Evolutionary conservation across 2,797 vertebrate genomes (phyloP).

Genomic region (Ctenopoma kingsleyae): DNA sequence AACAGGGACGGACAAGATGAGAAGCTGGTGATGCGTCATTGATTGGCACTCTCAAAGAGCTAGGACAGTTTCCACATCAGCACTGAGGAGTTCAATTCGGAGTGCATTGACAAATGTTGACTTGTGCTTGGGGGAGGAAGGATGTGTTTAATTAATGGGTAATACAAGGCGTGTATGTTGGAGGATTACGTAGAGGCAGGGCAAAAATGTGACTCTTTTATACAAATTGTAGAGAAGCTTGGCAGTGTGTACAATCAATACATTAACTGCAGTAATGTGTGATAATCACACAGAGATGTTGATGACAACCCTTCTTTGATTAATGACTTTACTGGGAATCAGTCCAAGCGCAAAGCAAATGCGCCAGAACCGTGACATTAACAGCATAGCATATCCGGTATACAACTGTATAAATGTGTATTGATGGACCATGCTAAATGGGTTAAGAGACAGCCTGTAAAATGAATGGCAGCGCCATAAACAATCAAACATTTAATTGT

Average conservation of each 20-base stretch:
- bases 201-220: constrained; percentile 43
- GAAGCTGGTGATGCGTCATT: constrained; percentile 69
- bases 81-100: constrained; percentile 62
- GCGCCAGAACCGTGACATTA: constrained; percentile 61
- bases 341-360: constrained; percentile 56
- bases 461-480: constrained; percentile 62
- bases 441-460: constrained; percentile 51
- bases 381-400: constrained; percentile 53
- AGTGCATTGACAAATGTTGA: constrained; percentile 64
- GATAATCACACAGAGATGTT: constrained; percentile 65
- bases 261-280: constrained; percentile 67
- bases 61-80: constrained; percentile 63
- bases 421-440: constrained; percentile 63
- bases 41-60: constrained; percentile 67
- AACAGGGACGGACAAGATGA: constrained; percentile 43
- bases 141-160: constrained; percentile 77
- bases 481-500: constrained; percentile 76
- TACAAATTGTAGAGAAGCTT: constrained; percentile 38
- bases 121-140: constrained; percentile 26
- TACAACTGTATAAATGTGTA: constrained; percentile 55
- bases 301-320: constrained; percentile 66
- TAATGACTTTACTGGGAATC: constrained; percentile 63
- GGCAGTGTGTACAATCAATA: constrained; percentile 69
- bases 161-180: constrained; percentile 56
- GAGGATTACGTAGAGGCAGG: constrained; percentile 50